Percentiles rank a stretch among this genome's conserved stretches.
These are phyloP conservation scores for Sphaeridia pumilis DNA, from an alignment of 2,888 invertebrate species.

Conservation along the genomic window DNA sequence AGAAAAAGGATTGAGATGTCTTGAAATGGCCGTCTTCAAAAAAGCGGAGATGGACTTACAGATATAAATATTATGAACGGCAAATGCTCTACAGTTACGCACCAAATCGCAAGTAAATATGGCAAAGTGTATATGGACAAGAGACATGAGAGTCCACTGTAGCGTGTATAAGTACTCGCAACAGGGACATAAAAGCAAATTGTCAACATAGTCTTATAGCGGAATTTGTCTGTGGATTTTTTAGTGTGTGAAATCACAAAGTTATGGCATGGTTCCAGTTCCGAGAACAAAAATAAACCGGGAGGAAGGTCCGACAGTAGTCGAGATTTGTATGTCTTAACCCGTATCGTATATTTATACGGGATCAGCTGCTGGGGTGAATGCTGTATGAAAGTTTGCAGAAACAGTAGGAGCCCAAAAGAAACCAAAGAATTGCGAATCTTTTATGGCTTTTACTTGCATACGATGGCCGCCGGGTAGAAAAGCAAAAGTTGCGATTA, in stretches of 20 bases:
- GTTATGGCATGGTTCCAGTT: neutral
- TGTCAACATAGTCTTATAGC: no score
- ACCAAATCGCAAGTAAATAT: no score
- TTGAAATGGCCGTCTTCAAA: no score
- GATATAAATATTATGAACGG: no score
- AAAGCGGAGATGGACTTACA: no score
- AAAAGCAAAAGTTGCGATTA: no score
- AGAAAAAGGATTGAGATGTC: no score
- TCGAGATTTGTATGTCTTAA: neutral
- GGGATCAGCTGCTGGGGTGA: neutral
- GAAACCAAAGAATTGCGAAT: neutral
- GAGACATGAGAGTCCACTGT: no score
- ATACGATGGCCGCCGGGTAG: neutral
- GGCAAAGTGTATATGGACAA: no score
- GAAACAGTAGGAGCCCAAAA: neutral
- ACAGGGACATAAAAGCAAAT: no score
- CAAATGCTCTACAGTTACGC: no score
- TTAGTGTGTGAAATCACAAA: neutral
- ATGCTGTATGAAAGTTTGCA: neutral
- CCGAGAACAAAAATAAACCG: neutral
- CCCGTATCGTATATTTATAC: neutral
- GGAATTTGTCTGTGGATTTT: neutral
- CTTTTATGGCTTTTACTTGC: neutral
- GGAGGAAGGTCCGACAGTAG: neutral
- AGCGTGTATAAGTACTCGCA: no score